Percentiles rank a stretch among this genome's conserved stretches.
Evolutionary conservation across 2,113 vertebrate species (phyloP).

Genomic region (Periophthalmus modestus): DNA sequence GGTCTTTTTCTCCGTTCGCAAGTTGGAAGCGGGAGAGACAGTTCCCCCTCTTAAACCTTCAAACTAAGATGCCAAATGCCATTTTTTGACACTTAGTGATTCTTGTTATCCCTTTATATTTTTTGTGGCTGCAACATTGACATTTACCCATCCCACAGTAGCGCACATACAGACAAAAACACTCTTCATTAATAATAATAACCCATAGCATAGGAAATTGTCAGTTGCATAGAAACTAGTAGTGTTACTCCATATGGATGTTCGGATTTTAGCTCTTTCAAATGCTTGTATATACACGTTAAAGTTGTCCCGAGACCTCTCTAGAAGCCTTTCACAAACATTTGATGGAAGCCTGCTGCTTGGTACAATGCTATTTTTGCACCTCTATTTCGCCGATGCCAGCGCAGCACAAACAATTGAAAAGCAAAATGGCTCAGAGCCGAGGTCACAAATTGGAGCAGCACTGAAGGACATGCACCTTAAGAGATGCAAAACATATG

Average conservation of each 20-base stretch:
- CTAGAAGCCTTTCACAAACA: slow-evolving; percentile 42
- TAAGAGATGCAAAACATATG: slow-evolving; percentile 24
- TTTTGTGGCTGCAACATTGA: slow-evolving; percentile 57
- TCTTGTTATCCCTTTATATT: slow-evolving; percentile 77
- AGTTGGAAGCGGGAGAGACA: slow-evolving; percentile 80
- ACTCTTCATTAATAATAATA: slow-evolving; percentile 16
- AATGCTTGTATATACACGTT: slow-evolving; percentile 51
- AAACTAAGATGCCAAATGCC: slow-evolving; percentile 90
- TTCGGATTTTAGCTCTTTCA: slow-evolving; percentile 50
- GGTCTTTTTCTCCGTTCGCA: slow-evolving; percentile 81
- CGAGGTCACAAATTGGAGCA: slow-evolving; percentile 17
- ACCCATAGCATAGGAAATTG: slow-evolving; percentile 45
- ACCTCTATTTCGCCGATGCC: neutral
- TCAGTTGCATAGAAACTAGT: slow-evolving; percentile 40
- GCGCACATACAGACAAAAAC: slow-evolving; percentile 16
- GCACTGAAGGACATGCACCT: slow-evolving; percentile 54
- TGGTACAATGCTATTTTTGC: slow-evolving; percentile 12
- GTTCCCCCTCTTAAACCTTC: slow-evolving; percentile 76
- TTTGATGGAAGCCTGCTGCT: slow-evolving; percentile 18
- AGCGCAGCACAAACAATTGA: slow-evolving; percentile 4
- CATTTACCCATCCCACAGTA: slow-evolving; percentile 34
- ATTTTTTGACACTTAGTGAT: slow-evolving; percentile 84
- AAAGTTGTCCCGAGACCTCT: slow-evolving; percentile 49
- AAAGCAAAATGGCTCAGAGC: slow-evolving; percentile 20
- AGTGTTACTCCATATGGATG: slow-evolving; percentile 42